Base-by-base conservation (phyloP, 1,140 invertebrate species). In the Solen grandis region DNA sequence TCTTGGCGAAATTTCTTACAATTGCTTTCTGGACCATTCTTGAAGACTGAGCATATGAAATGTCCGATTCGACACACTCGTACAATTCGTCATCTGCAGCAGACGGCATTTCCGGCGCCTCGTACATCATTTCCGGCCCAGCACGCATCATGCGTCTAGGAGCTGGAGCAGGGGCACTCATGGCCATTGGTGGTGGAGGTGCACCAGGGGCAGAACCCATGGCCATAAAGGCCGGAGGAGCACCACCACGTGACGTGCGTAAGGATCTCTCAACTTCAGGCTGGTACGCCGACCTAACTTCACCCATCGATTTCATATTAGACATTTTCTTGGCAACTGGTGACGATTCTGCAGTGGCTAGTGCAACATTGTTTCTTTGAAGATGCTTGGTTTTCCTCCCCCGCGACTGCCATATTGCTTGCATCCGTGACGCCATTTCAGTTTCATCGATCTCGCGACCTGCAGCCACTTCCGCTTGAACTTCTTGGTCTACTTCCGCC, bases 401-500 rank as follows among this genome's bases (percentile, higher is more conserved):
- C 62, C 83, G 84, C 0, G 27, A 70, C 19, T 65, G 35, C 59
- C 86, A 62, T 41, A 82, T 85, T 14, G 13, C 50, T 25, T 85
- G 79, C 3, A 89, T 81, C 46, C 50, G 74, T 1, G n/a, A 19
- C 0, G 79, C 38, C 60, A 90, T 62, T 59, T 81, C 72, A 13
- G 83, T 82, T 27, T 86, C 82, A 50, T 86, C 62, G 8, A 87
- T 65, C 19, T 69, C 77, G n/a, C 77, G 62, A 16, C 76, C 79
- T 0, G 35, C 62, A 3, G 70, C 38, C 27, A 80, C 36, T 73
- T 87, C 86, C 8, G 66, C 65, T 50, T 85, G 50, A 14, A 88
- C 79, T 66, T 87, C 85, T 55, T 83, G 69, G 55, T 90, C 80
- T 1, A 90, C 86, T 36, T 90, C 87, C 2, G 63, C 82, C 87